Percentiles rank a stretch among this genome's conserved stretches.
Conservation (phyloP, 2,113 vertebrate species). For the Callocephalon fimbriatum region DNA sequence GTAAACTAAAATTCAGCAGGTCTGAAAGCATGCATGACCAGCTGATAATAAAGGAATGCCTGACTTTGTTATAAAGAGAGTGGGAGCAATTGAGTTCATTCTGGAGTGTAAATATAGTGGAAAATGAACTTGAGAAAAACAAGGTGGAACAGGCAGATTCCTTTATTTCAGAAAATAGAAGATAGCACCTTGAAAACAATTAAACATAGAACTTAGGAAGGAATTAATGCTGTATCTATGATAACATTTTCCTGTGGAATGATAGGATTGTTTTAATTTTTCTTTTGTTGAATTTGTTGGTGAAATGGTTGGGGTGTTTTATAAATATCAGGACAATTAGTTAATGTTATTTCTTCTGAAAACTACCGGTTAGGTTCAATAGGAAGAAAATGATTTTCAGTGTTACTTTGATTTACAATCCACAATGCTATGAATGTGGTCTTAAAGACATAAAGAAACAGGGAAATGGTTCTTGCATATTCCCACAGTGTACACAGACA, state of each 20-base stretch:
- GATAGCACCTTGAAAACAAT: neutral
- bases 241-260: slow-evolving; percentile 36
- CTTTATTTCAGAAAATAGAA: neutral
- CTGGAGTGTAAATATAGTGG: neutral
- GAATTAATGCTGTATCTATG: neutral
- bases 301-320: rapidly evolving
- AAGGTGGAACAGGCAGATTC: neutral
- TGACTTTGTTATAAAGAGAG: neutral
- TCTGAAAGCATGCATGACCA: neutral
- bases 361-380: neutral
- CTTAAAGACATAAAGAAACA: neutral
- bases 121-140: neutral
- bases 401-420: neutral
- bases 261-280: neutral
- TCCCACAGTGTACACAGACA: neutral
- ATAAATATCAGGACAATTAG: neutral
- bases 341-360: neutral
- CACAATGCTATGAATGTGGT: neutral
- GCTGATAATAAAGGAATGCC: neutral
- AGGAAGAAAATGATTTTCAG: neutral
- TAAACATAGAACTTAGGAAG: neutral
- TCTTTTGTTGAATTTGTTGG: neutral
- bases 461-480: neutral
- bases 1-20: neutral
- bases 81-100: neutral